These are phyloP conservation scores for Sparus aurata DNA, from an alignment of 2,797 vertebrate genomes.

Conservation along the genomic window DNA sequence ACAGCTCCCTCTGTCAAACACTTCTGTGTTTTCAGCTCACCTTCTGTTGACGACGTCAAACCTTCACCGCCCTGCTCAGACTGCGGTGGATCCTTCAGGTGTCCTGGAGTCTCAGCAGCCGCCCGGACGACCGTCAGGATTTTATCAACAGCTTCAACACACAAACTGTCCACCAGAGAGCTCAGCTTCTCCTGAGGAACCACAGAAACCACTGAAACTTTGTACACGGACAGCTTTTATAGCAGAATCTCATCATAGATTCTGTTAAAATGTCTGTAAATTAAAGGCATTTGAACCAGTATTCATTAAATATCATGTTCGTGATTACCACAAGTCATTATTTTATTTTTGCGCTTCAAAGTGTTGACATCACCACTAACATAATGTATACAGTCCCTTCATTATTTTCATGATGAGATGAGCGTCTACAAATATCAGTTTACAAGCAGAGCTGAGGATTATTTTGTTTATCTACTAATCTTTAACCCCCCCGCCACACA, in stretches of 20 bases:
- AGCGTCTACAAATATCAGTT: too few relatives aligned
- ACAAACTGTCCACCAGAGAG: conserved; percentile 38
- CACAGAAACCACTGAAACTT: not conserved
- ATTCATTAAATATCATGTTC: too few relatives aligned
- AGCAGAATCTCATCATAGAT: not conserved
- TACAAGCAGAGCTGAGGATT: too few relatives aligned
- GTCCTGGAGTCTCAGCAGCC: not conserved
- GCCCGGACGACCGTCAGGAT: conserved; percentile 38
- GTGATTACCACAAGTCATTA: too few relatives aligned
- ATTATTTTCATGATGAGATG: too few relatives aligned
- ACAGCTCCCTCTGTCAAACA: too few relatives aligned
- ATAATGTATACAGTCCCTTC: too few relatives aligned
- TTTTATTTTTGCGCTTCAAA: too few relatives aligned
- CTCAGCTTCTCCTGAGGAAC: conserved; percentile 41
- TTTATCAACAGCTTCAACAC: conserved; percentile 57
- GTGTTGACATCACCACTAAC: too few relatives aligned
- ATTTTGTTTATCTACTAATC: too few relatives aligned
- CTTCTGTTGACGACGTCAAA: not conserved
- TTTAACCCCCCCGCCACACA: too few relatives aligned
- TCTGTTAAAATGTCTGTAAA: not conserved
- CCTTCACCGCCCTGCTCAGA: not conserved
- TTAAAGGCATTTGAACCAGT: too few relatives aligned
- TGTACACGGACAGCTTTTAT: not conserved
- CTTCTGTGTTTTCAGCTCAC: conserved; percentile 20
- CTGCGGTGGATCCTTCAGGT: not conserved